These are phyloP conservation scores for Ellobius talpinus DNA, from an alignment of 2,113 vertebrate species.

Conservation along the genomic window DNA sequence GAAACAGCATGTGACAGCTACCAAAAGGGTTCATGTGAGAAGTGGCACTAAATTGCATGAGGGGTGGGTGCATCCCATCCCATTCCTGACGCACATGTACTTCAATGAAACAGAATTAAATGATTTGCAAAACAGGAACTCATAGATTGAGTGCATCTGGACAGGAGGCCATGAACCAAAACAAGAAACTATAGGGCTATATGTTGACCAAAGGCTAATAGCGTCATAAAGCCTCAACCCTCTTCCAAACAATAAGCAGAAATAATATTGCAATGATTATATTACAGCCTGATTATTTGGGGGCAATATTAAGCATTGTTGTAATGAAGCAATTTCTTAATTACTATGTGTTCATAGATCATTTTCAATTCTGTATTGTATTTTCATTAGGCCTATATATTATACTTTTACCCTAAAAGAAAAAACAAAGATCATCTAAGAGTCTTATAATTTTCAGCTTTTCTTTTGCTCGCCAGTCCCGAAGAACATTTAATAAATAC, in stretches of 20 bases:
- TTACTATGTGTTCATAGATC: neutral
- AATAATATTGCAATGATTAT: neutral
- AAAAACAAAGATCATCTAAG: neutral
- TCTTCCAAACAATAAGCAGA: neutral
- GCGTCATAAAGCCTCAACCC: neutral
- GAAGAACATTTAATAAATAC: neutral
- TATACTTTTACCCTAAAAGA: constrained; percentile 3
- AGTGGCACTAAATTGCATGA: neutral
- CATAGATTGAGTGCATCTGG: neutral
- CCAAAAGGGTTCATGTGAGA: neutral
- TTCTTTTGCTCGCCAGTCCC: neutral
- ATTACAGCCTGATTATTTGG: neutral
- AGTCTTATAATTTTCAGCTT: neutral
- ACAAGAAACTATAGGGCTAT: neutral
- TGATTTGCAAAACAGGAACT: neutral
- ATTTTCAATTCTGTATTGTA: neutral
- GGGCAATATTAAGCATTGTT: neutral
- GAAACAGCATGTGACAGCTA: neutral
- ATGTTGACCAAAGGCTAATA: neutral
- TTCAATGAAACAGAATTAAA: neutral
- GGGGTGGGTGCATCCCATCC: neutral
- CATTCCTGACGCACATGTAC: neutral
- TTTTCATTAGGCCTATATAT: neutral
- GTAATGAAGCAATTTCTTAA: neutral
- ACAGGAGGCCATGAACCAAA: neutral